Evolutionary conservation across 1,140 invertebrate genomes (phyloP), one percentile per base, ranked within the genome.

Genomic region (Hirudo medicinalis): DNA sequence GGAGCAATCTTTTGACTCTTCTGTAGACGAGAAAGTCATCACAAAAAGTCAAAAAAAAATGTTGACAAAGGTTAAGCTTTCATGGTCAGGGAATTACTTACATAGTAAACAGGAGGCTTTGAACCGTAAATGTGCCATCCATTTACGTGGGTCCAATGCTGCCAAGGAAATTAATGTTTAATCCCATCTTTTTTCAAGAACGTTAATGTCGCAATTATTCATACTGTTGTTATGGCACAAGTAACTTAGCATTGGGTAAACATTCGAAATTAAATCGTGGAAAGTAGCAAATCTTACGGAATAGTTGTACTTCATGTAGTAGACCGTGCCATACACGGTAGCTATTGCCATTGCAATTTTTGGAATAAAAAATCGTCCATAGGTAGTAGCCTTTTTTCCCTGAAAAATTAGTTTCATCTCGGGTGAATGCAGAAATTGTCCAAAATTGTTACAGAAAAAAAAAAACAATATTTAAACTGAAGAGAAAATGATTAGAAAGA

Each of bases 291-390:
- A 11, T 15, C 54, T 60, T 71, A 71, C 70, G 13, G 25, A 11
- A 6, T 9, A 4, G 25, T 71, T 57, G 57, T 60, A 71, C 57
- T 71, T 71, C 70, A 71, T 15, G 22, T 71, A 55, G 55, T 71
- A 71, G 32, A 36, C 9, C 9, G 17, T 66, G 19, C 36, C 19
- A 54, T 66, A 60, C 22, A 25, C 3, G 0, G 2, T 29, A 22
- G 0, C 11, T 2, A 32, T 9, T 2, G 22, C 8, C 0, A 71
- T 60, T 25, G 32, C 6, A 36, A 66, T 17, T n/a, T 66, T 71
- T 11, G 70, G 70, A 60, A 43, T 54, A 57, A 54, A 71, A 60
- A 29, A 71, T 71, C 70, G 20, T 27, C 54, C 70, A 57, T 6
- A 22, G 0, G 8, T 17, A 53, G 70, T 1, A 9, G 15, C 32